Evolutionary conservation across 2,113 vertebrate genomes (phyloP), one percentile per base, ranked within the genome.

Genomic region (Thryonomys swinderianus): DNA sequence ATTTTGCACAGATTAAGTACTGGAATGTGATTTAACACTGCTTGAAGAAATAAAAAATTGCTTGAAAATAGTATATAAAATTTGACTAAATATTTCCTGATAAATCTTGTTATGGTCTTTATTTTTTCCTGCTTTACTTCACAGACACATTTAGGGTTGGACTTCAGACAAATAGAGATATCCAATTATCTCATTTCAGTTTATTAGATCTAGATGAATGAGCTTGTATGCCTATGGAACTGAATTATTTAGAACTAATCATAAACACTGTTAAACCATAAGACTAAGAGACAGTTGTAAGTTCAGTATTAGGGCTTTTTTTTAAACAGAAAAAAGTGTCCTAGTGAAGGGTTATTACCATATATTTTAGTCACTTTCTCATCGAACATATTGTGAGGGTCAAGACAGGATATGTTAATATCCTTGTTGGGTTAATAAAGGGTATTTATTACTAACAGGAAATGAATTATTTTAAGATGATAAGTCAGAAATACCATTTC

Each of bases 121-220:
- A 71, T 73, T 93, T 90, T n/a, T 96, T 93, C 27, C 30, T 95
- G 23, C 17, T 93, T 94, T 80, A 53, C 55, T 83, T 91, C 59
- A 78, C 11, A 83, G 61, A 42, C 73, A 95, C 92, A 86, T 88
- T 93, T 18, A 84, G 40, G 4, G 12, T 86, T 90, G 55, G 91
- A 86, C 21, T 89, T 86, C 55, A 92, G 34, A 79, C 48, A 87
- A 51, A 71, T 59, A 53, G 53, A 40, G 20, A 73, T 55, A 67
- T 85, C 64, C 20, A 4, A 5, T 93, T 91, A 89, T 61, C 16
- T 96, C 42, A 76, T 93, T 90, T 88, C 57, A 83, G 67, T 79
- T 87, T 71, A 80, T 57, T 92, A 37, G 25, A 88, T 91, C 48
- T 90, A 37, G 32, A 88, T 91, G 91, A 94, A 61, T 91, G 42